A percentile compares a stretch with the other conserved stretches of the same genome.
phyloP scores from a whole-genome alignment of 1,140 invertebrate genomes.

The Tetragnatha versicolor region DNA sequence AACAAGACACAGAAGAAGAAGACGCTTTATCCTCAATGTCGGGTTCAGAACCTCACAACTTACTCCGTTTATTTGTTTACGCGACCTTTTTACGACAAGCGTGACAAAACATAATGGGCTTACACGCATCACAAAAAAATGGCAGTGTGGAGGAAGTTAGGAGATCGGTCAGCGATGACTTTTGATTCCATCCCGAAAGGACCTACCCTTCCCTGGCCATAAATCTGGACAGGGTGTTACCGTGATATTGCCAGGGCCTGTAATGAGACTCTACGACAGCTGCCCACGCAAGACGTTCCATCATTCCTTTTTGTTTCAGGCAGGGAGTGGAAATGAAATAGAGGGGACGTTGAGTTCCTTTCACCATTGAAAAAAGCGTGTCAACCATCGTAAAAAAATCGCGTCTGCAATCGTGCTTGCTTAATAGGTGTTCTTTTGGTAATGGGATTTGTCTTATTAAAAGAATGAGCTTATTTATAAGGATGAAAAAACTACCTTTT shows the following conservation, averaged over 20 bases:
- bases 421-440: no score
- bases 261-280: slow-evolving; percentile 30
- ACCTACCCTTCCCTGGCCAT: slow-evolving; percentile 2
- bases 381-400: no score
- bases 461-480: no score
- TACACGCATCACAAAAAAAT: slow-evolving; percentile 7
- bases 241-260: slow-evolving; percentile 10
- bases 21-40: no score
- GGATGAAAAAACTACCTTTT: no score
- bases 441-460: no score
- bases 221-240: slow-evolving; percentile 44
- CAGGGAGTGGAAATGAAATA: background rate
- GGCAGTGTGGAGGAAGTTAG: background rate
- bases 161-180: background rate
- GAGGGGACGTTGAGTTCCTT: no score
- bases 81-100: slow-evolving; percentile 26
- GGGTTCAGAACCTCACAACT: no score
- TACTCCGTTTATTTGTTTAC: slow-evolving; percentile 23
- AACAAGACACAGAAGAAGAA: no score
- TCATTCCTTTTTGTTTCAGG: background rate
- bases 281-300: slow-evolving; percentile 23
- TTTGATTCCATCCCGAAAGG: background rate
- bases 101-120: slow-evolving; percentile 22
- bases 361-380: no score
- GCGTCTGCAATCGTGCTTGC: no score